phyloP scores from a whole-genome alignment of 2,888 invertebrate species.

The Mystacides longicornis region DNA sequence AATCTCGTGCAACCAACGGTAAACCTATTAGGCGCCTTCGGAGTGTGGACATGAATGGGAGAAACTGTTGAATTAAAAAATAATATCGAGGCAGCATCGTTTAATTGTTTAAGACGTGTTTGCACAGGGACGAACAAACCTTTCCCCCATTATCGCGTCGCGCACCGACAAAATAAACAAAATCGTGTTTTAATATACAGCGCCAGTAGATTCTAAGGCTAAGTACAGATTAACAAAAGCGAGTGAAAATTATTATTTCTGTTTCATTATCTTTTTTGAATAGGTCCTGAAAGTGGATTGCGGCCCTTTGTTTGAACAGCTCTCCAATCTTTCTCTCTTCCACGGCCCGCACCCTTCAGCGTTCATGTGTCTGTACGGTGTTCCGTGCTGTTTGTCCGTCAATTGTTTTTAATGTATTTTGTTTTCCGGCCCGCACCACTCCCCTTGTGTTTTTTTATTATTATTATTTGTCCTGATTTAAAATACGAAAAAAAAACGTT shows the following conservation, averaged over 20 bases:
- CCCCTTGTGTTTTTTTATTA: conserved; percentile 14
- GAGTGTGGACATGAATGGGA: no score
- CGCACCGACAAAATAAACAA: background rate
- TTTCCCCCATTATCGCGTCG: background rate
- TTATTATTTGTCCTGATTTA: background rate
- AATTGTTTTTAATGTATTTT: conserved; percentile 23
- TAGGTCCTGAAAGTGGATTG: conserved; percentile 7
- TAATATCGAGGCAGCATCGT: background rate
- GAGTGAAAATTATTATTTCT: conserved; percentile 12
- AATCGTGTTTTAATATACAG: background rate
- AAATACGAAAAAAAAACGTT: background rate
- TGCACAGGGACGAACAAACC: background rate
- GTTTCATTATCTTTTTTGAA: conserved; percentile 12
- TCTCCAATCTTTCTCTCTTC: conserved; percentile 4
- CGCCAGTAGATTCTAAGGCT: background rate
- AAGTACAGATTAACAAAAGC: conserved; percentile 9
- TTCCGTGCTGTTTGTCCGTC: conserved; percentile 13
- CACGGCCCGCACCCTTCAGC: background rate
- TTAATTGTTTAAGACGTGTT: background rate
- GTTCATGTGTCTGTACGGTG: background rate
- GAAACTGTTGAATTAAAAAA: no score
- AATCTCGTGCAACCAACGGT: no score
- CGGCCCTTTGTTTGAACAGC: conserved; percentile 10
- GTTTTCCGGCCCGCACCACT: conserved; percentile 4
- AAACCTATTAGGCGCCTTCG: no score